These are phyloP conservation scores for Rhabdophis nuchalis DNA, from an alignment of 2,797 vertebrate genomes.

Conservation along the genomic window DNA sequence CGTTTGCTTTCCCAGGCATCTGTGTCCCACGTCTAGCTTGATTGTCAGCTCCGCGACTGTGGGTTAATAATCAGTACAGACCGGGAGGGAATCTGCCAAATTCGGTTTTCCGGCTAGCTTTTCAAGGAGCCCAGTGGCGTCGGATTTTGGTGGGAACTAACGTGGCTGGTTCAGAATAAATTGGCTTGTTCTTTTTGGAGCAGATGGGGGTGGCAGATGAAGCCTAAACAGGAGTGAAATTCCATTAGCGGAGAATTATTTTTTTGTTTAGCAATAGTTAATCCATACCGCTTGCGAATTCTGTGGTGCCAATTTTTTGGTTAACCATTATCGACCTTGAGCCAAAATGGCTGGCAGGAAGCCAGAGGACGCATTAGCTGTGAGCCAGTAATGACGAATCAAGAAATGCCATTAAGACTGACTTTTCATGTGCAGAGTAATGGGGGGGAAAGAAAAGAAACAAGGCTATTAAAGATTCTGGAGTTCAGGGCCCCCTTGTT, in stretches of 20 bases:
- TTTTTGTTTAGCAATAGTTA: not conserved
- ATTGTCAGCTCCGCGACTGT: not conserved
- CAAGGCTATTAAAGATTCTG: not conserved
- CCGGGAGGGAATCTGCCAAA: not conserved
- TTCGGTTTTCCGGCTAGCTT: not conserved
- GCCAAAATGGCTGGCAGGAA: not conserved
- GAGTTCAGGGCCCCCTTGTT: not conserved
- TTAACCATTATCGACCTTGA: not conserved
- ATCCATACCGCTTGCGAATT: not conserved
- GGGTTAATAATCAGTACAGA: not conserved
- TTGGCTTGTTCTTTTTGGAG: not conserved
- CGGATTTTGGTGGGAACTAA: not conserved
- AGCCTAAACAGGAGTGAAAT: not conserved
- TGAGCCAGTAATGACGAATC: not conserved
- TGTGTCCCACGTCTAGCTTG: not conserved
- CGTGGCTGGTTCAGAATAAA: not conserved
- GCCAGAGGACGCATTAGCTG: not conserved
- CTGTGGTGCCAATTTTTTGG: not conserved
- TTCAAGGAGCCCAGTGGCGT: not conserved
- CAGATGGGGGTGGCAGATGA: not conserved
- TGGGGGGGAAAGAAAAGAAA: not conserved
- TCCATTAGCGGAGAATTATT: not conserved
- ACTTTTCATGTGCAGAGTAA: not conserved
- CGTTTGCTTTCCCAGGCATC: not conserved
- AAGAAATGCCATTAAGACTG: not conserved